These are phyloP conservation scores for Pseudococcus longispinus DNA, from an alignment of 2,888 invertebrate species.

Conservation along the genomic window DNA sequence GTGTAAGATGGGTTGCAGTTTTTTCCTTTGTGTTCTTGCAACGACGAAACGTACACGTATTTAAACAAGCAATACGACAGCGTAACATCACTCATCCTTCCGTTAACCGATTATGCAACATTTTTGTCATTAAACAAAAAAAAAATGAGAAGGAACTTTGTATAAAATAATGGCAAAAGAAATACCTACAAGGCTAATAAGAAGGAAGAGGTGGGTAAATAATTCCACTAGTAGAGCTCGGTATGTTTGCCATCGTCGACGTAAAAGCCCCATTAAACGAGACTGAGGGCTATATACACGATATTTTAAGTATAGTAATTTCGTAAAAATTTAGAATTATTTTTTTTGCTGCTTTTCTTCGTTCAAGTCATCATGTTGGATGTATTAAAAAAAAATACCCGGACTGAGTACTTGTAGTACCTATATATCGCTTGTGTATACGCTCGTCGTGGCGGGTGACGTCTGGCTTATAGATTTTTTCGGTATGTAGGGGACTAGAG, in stretches of 20 bases:
- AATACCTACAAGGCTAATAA: neutral
- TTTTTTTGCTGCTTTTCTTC: neutral
- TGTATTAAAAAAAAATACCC: neutral
- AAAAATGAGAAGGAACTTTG: neutral
- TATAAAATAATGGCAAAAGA: neutral
- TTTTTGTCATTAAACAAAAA: neutral
- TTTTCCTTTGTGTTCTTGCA: neutral
- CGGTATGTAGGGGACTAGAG: neutral
- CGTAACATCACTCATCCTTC: neutral
- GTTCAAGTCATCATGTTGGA: neutral
- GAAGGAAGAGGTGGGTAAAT: neutral
- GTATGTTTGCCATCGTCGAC: constrained; percentile 18
- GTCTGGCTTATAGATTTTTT: constrained; percentile 11
- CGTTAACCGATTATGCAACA: neutral
- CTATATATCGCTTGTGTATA: neutral
- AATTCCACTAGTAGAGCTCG: neutral
- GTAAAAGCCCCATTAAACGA: constrained; percentile 10
- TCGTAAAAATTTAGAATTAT: constrained; percentile 16
- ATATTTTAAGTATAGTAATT: neutral
- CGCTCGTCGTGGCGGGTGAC: neutral
- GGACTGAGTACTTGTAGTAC: constrained; percentile 4
- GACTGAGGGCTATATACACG: neutral
- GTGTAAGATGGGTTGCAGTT: neutral
- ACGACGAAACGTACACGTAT: neutral
- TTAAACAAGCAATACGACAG: neutral